Evolutionary conservation across 1,140 invertebrate species (phyloP).

Genomic region (Ips typographus): DNA sequence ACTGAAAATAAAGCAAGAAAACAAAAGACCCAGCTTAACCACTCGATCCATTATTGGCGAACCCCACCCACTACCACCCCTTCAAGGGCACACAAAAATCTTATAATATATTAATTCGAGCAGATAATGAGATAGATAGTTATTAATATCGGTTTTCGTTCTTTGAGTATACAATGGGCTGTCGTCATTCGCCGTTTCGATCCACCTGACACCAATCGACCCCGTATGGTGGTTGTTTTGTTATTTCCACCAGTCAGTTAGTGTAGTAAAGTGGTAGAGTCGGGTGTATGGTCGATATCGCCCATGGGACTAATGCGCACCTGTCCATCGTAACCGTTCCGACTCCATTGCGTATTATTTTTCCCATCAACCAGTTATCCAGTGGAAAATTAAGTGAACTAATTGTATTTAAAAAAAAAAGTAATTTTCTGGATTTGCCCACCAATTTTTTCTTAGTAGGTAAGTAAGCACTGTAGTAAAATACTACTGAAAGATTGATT

Average conservation of each 20-base stretch:
- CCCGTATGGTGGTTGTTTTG: slow-evolving; percentile 29
- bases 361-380: neutral
- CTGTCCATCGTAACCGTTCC: slow-evolving; percentile 7
- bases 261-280: slow-evolving; percentile 16
- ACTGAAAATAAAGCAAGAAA: too few relatives aligned
- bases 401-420: too few relatives aligned
- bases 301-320: slow-evolving; percentile 8
- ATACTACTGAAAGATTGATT: too few relatives aligned
- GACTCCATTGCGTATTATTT: slow-evolving; percentile 17
- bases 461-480: too few relatives aligned
- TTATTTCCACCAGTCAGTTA: slow-evolving; percentile 23
- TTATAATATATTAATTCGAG: neutral
- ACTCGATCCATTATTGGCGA: too few relatives aligned
- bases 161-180: neutral
- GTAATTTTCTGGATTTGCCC: too few relatives aligned
- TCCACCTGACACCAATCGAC: slow-evolving; percentile 29
- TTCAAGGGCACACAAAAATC: neutral
- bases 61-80: too few relatives aligned
- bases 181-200: slow-evolving; percentile 12
- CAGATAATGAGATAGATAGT: neutral
- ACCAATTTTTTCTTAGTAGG: too few relatives aligned
- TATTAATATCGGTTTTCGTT: neutral
- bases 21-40: too few relatives aligned
- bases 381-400: too few relatives aligned
- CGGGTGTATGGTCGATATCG: slow-evolving; percentile 25